These are phyloP conservation scores for Heliothis virescens DNA, from an alignment of 1,140 invertebrate species.

Conservation along the genomic window DNA sequence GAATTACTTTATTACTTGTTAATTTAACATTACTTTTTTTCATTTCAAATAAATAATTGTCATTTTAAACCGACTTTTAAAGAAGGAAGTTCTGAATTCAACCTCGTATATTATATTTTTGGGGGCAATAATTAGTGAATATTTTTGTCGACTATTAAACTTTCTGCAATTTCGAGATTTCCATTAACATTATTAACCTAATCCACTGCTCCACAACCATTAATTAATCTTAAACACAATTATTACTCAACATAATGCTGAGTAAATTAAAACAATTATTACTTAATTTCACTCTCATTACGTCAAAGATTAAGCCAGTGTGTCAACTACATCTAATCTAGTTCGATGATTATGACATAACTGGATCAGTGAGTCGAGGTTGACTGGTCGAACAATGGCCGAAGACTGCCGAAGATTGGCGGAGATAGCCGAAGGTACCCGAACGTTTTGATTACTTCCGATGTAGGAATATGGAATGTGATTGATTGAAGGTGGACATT, in stretches of 20 bases:
- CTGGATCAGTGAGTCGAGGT: constrained; percentile 24
- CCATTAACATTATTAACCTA: not conserved
- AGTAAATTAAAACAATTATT: constrained; percentile 1
- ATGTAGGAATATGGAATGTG: constrained; percentile 2
- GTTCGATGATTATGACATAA: constrained; percentile 17
- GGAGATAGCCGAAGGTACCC: not conserved
- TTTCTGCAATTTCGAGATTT: not conserved
- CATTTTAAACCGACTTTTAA: too few species aligned
- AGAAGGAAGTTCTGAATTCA: too few species aligned
- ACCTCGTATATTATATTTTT: too few species aligned
- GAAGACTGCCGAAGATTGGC: not conserved
- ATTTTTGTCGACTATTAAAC: not conserved
- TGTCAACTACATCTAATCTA: constrained; percentile 33
- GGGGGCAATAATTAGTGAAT: not conserved
- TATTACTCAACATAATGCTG: constrained; percentile 11
- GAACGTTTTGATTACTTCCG: constrained; percentile 5
- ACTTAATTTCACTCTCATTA: constrained; percentile 5
- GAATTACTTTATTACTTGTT: not conserved
- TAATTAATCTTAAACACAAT: not conserved
- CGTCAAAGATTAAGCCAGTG: constrained; percentile 19
- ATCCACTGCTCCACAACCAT: not conserved
- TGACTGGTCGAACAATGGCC: constrained; percentile 7
- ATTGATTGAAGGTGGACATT: constrained; percentile 9
- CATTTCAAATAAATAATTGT: not conserved
- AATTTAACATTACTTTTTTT: not conserved